Conservation (phyloP, 2,888 invertebrate genomes). For the Escarpia spicata region DNA sequence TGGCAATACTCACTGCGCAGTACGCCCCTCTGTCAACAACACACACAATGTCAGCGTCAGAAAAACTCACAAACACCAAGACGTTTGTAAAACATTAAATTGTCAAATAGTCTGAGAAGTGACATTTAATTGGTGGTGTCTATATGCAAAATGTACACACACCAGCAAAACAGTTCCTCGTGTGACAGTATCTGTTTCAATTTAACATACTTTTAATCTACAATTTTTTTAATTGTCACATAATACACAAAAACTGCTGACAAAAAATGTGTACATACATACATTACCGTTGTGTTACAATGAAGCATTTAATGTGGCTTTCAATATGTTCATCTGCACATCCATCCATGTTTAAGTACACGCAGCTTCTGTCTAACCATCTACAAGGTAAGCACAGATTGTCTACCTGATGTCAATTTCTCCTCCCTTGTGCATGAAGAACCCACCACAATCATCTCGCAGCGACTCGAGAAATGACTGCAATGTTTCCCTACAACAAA, state of each 20-base stretch:
- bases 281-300: neutral
- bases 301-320: neutral
- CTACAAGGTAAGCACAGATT: neutral
- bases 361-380: too few species aligned
- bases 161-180: neutral
- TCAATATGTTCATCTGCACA: neutral
- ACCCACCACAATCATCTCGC: constrained; percentile 86
- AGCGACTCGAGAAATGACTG: constrained; percentile 82
- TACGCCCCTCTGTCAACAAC: constrained; percentile 82
- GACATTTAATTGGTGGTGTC: neutral
- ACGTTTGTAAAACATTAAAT: neutral
- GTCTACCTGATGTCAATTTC: constrained; percentile 82
- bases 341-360: neutral
- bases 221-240: neutral
- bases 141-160: neutral
- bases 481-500: constrained; percentile 72
- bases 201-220: neutral
- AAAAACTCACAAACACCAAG: neutral
- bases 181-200: neutral
- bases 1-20: constrained; percentile 91
- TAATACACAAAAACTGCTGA: neutral
- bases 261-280: too few species aligned
- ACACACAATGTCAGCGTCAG: neutral
- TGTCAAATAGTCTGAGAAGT: neutral
- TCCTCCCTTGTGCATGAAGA: constrained; percentile 89